These are phyloP conservation scores for Zootermopsis nevadensis DNA, from an alignment of 2,888 invertebrate genomes.

Conservation along the genomic window DNA sequence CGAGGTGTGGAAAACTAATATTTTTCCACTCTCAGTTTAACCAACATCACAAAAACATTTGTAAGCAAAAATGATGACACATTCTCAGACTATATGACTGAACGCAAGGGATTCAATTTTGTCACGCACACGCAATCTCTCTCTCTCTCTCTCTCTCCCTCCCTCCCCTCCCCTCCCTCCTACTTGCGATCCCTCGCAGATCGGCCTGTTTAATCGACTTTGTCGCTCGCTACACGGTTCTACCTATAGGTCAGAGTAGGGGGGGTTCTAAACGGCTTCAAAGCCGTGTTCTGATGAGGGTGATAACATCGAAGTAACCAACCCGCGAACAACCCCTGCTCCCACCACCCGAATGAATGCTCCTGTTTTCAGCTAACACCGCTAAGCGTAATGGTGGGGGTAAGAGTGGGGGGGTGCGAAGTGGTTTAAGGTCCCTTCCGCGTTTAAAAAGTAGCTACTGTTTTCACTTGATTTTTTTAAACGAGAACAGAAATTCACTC, in stretches of 20 bases:
- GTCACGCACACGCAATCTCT: not conserved
- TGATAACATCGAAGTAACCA: conserved; percentile 7
- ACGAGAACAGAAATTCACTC: not conserved
- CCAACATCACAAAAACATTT: conserved; percentile 5
- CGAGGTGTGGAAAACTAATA: not conserved
- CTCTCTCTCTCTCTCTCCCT: conserved; percentile 1
- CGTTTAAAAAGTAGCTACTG: not conserved
- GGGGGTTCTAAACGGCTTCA: conserved; percentile 25
- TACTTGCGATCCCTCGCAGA: not conserved
- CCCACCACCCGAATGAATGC: not conserved
- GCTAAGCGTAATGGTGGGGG: not conserved
- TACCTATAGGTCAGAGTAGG: conserved; percentile 24
- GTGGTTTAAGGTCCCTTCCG: not conserved
- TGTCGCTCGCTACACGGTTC: too few species aligned
- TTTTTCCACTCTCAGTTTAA: not conserved
- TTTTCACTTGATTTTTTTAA: not conserved
- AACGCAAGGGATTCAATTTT: conserved; percentile 19
- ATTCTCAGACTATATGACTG: not conserved
- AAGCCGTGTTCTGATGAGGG: conserved; percentile 36
- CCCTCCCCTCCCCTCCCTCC: conserved; percentile 31
- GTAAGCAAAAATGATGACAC: conserved; percentile 2
- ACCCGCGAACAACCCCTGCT: not conserved
- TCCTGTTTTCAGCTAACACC: not conserved
- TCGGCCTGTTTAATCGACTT: conserved; percentile 31
- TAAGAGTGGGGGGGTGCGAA: not conserved